These are phyloP conservation scores for Chamaea fasciata DNA, from an alignment of 2,113 vertebrate genomes.

Conservation along the genomic window DNA sequence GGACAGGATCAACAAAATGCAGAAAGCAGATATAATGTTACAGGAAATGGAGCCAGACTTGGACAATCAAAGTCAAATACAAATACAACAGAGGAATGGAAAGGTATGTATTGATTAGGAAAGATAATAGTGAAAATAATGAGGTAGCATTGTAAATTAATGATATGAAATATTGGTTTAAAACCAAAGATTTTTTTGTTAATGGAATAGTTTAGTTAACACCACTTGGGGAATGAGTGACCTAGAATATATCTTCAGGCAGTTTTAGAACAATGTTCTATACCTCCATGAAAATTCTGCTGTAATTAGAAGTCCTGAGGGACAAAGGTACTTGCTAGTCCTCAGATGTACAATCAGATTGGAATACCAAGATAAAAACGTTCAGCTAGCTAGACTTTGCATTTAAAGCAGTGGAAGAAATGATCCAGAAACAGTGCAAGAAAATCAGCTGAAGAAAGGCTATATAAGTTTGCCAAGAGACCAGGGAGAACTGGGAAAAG, in stretches of 20 bases:
- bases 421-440: background rate
- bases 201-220: background rate
- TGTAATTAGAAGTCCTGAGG: background rate
- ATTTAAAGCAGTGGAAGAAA: background rate
- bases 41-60: background rate
- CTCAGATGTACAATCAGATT: background rate
- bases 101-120: background rate
- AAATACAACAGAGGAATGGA: background rate
- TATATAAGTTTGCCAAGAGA: background rate
- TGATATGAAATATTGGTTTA: background rate
- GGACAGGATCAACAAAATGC: background rate
- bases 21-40: background rate
- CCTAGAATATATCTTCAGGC: background rate
- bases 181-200: background rate
- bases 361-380: background rate
- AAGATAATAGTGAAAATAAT: background rate
- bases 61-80: background rate
- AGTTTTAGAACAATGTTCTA: background rate
- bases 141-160: background rate
- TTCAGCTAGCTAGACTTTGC: background rate
- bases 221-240: background rate
- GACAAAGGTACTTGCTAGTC: background rate
- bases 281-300: background rate
- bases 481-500: background rate
- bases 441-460: background rate